Conservation (phyloP, 1,140 invertebrate species). For the Diorhabda sublineata region DNA sequence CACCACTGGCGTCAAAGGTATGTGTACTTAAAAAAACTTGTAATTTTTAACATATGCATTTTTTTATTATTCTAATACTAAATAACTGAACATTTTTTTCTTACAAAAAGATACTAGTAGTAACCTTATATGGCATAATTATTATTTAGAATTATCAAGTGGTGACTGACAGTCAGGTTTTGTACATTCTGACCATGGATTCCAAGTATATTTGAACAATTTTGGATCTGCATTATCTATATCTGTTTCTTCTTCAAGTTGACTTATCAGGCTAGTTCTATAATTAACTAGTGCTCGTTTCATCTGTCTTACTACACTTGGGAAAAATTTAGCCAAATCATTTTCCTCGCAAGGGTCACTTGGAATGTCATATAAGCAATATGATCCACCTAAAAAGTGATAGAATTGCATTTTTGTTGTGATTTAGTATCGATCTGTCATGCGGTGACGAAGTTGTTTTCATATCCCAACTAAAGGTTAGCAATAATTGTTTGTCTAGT, state of each 20-base stretch:
- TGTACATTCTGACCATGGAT: conserved; percentile 45
- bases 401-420: too few species aligned
- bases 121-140: too few species aligned
- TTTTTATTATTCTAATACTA: too few species aligned
- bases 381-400: conserved; percentile 37
- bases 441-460: too few species aligned
- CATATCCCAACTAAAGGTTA: too few species aligned
- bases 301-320: conserved; percentile 46
- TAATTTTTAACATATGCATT: too few species aligned
- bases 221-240: conserved; percentile 46
- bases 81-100: too few species aligned
- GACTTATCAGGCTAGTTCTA: conserved; percentile 43
- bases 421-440: too few species aligned
- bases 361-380: conserved; percentile 61
- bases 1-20: too few species aligned
- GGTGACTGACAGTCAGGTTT: conserved; percentile 31
- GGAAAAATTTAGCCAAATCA: conserved; percentile 52
- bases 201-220: conserved; percentile 49
- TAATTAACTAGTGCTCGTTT: conserved; percentile 48
- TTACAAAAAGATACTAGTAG: too few species aligned
- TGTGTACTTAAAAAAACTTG: too few species aligned
- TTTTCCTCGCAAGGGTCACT: conserved; percentile 62
- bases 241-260: conserved; percentile 43
- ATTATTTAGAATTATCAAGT: neutral
- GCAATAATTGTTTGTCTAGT: too few species aligned